These are phyloP conservation scores for Odontamblyopus rebecca DNA, from an alignment of 2,797 vertebrate species.

Conservation along the genomic window DNA sequence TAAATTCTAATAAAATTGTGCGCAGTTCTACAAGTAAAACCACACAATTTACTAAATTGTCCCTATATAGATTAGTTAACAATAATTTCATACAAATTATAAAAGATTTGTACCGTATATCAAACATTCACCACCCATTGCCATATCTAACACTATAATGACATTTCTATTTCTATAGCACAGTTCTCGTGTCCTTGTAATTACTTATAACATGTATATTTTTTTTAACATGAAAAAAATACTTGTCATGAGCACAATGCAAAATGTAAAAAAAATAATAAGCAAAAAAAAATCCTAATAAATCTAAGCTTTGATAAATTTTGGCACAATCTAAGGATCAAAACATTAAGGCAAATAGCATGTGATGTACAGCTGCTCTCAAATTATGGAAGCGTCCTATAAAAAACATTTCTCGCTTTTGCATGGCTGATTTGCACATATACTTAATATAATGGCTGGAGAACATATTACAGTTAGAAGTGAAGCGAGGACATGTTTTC, in stretches of 20 bases:
- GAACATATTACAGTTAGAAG: neutral
- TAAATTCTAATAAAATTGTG: too few relatives aligned
- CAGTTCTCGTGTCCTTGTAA: neutral
- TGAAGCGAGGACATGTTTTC: conserved; percentile 4
- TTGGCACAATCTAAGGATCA: neutral
- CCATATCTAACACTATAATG: neutral
- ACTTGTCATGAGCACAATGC: neutral
- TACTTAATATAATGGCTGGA: neutral
- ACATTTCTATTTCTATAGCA: neutral
- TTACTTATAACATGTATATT: neutral
- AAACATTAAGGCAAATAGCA: neutral
- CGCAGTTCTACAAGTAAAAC: neutral
- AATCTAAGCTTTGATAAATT: neutral
- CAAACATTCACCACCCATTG: neutral
- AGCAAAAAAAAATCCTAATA: neutral
- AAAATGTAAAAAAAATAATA: neutral
- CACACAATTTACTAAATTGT: too few relatives aligned
- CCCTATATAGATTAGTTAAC: too few relatives aligned
- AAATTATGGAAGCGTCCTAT: neutral
- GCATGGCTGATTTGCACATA: neutral
- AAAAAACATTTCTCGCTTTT: neutral
- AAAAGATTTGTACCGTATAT: neutral
- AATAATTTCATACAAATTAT: neutral
- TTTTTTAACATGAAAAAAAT: neutral
- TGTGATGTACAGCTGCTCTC: neutral